phyloP scores from a whole-genome alignment of 2,113 vertebrate species.

The Mus pahari region DNA sequence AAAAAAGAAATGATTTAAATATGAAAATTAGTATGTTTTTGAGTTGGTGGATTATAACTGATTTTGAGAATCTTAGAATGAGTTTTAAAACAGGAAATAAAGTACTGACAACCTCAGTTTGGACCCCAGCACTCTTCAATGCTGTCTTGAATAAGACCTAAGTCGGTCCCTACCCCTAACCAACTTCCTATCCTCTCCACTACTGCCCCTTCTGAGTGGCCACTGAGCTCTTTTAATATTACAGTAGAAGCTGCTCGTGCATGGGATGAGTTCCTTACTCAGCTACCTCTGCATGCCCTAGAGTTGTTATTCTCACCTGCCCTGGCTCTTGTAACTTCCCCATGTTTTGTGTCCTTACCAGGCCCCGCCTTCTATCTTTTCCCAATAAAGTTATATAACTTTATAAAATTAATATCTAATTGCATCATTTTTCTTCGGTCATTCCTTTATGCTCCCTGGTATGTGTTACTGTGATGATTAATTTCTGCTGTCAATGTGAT shows the following conservation, averaged over 20 bases:
- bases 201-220: too few relatives aligned
- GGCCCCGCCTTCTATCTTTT: neutral
- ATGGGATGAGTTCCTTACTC: neutral
- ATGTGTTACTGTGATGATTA: neutral
- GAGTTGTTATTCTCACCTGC: neutral
- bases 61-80: conserved; percentile 39
- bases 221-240: neutral
- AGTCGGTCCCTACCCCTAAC: neutral
- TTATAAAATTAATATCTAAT: conserved; percentile 30
- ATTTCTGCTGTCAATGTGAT: neutral
- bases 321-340: neutral
- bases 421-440: neutral
- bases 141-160: neutral
- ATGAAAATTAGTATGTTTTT: neutral
- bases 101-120: neutral
- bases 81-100: conserved; percentile 35
- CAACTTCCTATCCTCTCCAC: neutral
- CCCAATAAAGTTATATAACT: neutral
- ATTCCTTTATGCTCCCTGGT: neutral
- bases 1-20: neutral
- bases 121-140: neutral
- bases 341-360: neutral
- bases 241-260: neutral
- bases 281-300: too few relatives aligned
- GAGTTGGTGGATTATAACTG: neutral